Evolutionary conservation across 2,888 invertebrate species (phyloP), one percentile per base, ranked within the genome.

Genomic region (Cephus sareptanus): DNA sequence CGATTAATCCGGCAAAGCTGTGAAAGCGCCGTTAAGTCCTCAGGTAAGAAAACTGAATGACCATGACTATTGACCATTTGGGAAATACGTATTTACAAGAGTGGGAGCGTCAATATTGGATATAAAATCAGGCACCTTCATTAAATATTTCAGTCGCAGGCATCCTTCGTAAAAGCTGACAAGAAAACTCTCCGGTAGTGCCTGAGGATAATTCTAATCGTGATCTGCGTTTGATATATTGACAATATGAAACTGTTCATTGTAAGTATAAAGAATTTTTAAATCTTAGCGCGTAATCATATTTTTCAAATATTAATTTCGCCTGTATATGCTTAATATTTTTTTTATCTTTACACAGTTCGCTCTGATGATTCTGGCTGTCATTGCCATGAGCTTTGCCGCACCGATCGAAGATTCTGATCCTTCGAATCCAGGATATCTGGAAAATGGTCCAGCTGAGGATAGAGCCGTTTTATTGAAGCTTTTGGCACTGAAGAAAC

Each of bases 351-450:
- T 71, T 15, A 73, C 73, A 30, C 40, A 75, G 79, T 30, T 69
- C 31, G 9, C 68, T 34, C n/a, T 79, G 34, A n/a, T 37, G 56
- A 31, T 71, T 30, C 34, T 76, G 11, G n/a, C 73, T 30, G 37
- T 78, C 31, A 15, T 78, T 31, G 75, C 33, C 56, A 13, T 73
- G 13, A 70, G 34, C 31, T n/a, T 76, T 4, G 78, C 76, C 15
- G 76, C 73, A 15, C 78, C 78, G 35, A 35, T 76, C 75, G 78
- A 78, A 23, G 78, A 78, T 11, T 73, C 75, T 31, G 78, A 78
- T 31, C 40, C 75, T 31, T 73, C 76, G 9, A 73, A 78, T 34
- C 34, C 78, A 30, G 78, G 78, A 75, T 78, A 78, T 35, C 35
- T 76, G 34, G 69, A 75, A 13, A 75, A 78, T 6, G 73, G 76